A percentile compares a stretch with the other conserved stretches of the same genome.
phyloP scores from a whole-genome alignment of 2,888 invertebrate genomes.

The Euzetes globulus region DNA sequence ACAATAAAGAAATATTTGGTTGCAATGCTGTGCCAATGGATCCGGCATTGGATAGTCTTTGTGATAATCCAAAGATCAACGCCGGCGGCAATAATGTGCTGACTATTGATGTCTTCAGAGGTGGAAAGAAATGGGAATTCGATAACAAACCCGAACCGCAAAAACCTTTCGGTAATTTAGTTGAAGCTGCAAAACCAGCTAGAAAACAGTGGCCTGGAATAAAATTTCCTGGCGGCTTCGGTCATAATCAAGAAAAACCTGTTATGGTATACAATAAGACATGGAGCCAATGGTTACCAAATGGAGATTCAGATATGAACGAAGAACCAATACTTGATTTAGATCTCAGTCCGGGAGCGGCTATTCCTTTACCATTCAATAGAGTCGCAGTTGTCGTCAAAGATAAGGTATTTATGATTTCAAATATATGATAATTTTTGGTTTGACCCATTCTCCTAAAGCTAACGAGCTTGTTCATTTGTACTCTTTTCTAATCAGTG shows the following conservation, averaged over 20 bases:
- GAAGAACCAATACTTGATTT: not conserved
- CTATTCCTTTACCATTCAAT: not conserved
- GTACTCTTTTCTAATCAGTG: too few species aligned
- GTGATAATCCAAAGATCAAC: conserved; percentile 9
- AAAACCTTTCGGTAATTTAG: conserved; percentile 5
- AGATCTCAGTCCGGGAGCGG: not conserved
- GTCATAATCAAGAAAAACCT: not conserved
- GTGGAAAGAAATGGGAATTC: conserved; percentile 2
- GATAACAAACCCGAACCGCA: not conserved
- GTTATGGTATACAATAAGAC: conserved; percentile 17
- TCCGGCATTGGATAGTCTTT: not conserved
- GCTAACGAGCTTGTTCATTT: too few species aligned
- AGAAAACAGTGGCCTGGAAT: conserved; percentile 1
- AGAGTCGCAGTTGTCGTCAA: conserved; percentile 15
- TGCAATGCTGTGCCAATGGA: not conserved
- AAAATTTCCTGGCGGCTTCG: not conserved
- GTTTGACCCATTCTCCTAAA: too few species aligned
- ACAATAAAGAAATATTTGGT: not conserved
- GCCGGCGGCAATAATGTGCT: conserved; percentile 5
- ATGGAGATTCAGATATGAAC: not conserved
- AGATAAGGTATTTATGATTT: not conserved
- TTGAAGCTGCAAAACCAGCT: not conserved
- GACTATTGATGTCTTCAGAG: conserved; percentile 2
- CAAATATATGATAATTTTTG: too few species aligned
- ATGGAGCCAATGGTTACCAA: conserved; percentile 7